Evolutionary conservation across 2,888 invertebrate species (phyloP), one percentile per base, ranked within the genome.

Genomic region (Podabrus alpinus): DNA sequence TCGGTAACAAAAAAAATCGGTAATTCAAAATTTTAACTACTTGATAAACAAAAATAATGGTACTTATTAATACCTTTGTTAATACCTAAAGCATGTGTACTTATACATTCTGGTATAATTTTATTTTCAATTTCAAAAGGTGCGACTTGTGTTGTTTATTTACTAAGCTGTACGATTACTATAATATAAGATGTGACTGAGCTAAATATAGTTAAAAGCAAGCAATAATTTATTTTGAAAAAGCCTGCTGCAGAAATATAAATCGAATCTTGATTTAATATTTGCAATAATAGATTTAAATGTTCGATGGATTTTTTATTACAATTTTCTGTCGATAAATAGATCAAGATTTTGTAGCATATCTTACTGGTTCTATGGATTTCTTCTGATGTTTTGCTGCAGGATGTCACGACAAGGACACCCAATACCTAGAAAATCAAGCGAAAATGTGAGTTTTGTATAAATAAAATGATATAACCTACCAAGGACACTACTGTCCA

Each of bases 341-440:
- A 75, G 16, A 79, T 77, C 1, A 82, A 72, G 7, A 81, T 64
- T 62, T 77, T 79, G 62, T 79, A 80, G 66, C 79, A 78, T 17
- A 80, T 78, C n/a, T 75, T 74, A 3, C 77, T 68, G 3, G 80
- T 80, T 69, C 68, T 70, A 15, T 74, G 77, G 9, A 78, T 78
- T 75, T 82, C 81, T 66, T 75, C 78, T 13, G 77, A 70, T 15
- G 79, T 69, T 9, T 69, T 66, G 19, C 80, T 79, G 29, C 81
- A 81, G n/a, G 77, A 71, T 9, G 68, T 59, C 9, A 81, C 79
- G 13, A 82, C 45, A 29, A 78, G 45, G 5, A 78, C 70, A 15
- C 78, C 75, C 62, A 80, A 66, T 9, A 78, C 29, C 80, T 80
- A 68, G 67, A 82, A 25, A 45, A 24, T n/a, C n/a, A n/a, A n/a